Base-by-base conservation (phyloP, 2,888 invertebrate genomes). In the Melieria crassipennis region DNA sequence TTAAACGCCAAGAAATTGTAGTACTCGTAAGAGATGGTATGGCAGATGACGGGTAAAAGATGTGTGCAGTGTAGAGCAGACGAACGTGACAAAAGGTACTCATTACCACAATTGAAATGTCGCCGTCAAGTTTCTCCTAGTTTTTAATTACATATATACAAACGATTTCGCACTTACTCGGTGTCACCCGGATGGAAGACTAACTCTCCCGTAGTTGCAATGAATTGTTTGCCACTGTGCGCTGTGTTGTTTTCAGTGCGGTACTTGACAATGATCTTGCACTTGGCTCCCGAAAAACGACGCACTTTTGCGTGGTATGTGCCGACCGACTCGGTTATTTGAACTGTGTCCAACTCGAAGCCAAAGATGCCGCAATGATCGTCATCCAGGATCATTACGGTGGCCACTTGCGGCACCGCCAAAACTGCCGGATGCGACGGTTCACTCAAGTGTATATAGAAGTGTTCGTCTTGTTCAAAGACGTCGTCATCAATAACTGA, bases 401-500 rank as follows among this genome's bases (percentile, higher is more conserved):
- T 99, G 58, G 98, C 98, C 72, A 96, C 89, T 76, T 93, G 93
- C 1, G 98, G 98, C 72, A 94, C 93, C 42, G 91, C 91, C 74
- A 99, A 88, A 79, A 89, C 87, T 7, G 91, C 92, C 9, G 88
- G 85, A 4, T 95, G 93, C 75, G 92, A 91, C 9, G 92, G 91
- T 80, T 91, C 91, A 74, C 87, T 90, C 71, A 94, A 84, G 42
- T 96, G 92, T 67, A 98, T 92, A 87, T 95, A 99, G 87, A 99
- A 99, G 88, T 99, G 98, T 88, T 99, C 99, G 86, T 99, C 99
- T 84, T 98, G 98, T 86, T 99, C 99, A 86, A 99, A 99, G 0
- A 99, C 94, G 79, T 99, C 99, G 84, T 99, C 99, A 83, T 99
- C 99, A 77, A 99, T 96, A 64, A 99, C 97, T 83, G 95, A 94